Evolutionary conservation across 1,140 invertebrate genomes (phyloP), one percentile per base, ranked within the genome.

Genomic region (Drosophila obscura): DNA sequence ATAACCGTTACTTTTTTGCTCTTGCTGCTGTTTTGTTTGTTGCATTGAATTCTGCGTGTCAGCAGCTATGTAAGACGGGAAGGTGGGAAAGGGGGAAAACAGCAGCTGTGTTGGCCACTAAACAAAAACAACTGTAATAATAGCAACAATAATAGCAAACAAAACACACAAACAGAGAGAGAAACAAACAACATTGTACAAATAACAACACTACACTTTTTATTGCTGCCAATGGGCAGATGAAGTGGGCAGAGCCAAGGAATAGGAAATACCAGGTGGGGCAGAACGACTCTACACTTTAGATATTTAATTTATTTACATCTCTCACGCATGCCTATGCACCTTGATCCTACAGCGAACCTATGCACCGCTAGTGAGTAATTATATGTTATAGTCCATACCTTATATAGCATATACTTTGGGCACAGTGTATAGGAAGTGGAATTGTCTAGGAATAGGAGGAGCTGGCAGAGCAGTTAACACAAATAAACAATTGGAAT

Each of bases 401-500:
- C 35, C 35, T 39, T 39, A 4, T 13, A 1, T 13, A 4, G 35
- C 4, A 39, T 13, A 2, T 39, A 39, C 11, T 39, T 39, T 39
- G 53, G 35, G 11, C 2, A 24, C 16, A n/a, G 9, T 13, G 24
- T 39, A 39, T 31, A 11, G 48, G 9, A 11, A 28, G 71, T 1
- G 39, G 19, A 19, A 19, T 19, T 1, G 22, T 2, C 7, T 41
- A 7, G 1, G 15, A 28, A 19, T 9, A 8, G 52, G 9, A 16
- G 39, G 28, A 19, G n/a, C 3, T 46, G 22, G 45, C 26, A 48
- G 59, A 15, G 62, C 46, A 44, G 64, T 50, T 48, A 87, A 76
- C 74, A 78, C 82, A 85, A 85, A 79, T 83, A 76, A 81, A 87
- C 82, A 87, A 87, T 87, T 87, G 82, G 69, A 82, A 82, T 87